Conservation (phyloP, 2,888 invertebrate species). For the Drosophila birchii region DNA sequence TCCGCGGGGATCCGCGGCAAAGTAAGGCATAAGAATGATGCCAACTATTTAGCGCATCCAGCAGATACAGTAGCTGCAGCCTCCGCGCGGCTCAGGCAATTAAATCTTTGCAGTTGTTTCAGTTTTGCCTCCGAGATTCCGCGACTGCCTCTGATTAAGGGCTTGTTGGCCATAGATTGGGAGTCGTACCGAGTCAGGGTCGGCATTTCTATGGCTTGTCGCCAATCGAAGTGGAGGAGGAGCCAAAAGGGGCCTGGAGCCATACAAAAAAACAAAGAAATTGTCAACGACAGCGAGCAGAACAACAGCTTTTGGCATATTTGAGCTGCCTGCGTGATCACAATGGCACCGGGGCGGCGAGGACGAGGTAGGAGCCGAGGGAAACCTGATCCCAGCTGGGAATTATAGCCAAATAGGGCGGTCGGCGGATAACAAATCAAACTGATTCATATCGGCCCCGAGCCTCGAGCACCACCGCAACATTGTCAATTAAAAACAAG, state of each 20-base stretch:
- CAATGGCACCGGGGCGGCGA: constrained; percentile 8
- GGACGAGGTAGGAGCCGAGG: not conserved
- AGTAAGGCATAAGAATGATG: constrained; percentile 78
- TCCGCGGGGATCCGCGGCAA: constrained; percentile 45
- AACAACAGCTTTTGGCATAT: constrained; percentile 75
- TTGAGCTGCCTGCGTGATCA: constrained; percentile 51
- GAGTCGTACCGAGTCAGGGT: constrained; percentile 21
- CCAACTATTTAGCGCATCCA: constrained; percentile 80
- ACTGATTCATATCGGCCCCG: constrained; percentile 60
- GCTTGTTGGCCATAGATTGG: constrained; percentile 62
- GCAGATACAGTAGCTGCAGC: constrained; percentile 66
- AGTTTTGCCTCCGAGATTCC: constrained; percentile 68
- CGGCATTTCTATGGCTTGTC: constrained; percentile 66
- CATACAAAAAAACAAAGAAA: constrained; percentile 57
- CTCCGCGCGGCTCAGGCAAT: constrained; percentile 52
- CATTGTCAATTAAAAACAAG: constrained; percentile 66
- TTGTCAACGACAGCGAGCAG: constrained; percentile 62
- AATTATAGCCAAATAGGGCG: constrained; percentile 41
- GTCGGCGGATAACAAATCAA: constrained; percentile 44
- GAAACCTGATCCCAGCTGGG: constrained; percentile 31
- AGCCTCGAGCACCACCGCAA: constrained; percentile 9
- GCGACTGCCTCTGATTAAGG: constrained; percentile 71
- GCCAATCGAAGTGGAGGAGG: constrained; percentile 26
- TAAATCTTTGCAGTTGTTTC: constrained; percentile 78
- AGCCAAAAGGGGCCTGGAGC: not conserved